Evolutionary conservation across 2,888 invertebrate genomes (phyloP), one percentile per base, ranked within the genome.

Genomic region (Phasia obesa): DNA sequence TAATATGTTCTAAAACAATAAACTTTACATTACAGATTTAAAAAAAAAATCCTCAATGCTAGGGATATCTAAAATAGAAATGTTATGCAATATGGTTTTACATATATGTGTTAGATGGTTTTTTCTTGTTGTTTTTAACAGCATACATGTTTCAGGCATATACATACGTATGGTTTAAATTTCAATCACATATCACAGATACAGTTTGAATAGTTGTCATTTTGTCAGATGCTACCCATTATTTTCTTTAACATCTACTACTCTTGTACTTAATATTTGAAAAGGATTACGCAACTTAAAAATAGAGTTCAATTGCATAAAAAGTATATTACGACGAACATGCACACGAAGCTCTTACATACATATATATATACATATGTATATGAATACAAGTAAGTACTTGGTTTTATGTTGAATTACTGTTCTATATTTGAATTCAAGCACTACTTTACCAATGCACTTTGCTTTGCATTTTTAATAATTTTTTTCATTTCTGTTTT

Each of bases 141-240:
- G 38, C 13, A 3, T 11, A 2, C 3, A 13, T 7, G 13, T 9
- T 38, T 11, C 38, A 38, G 11, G 13, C 2, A 11, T 38, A 17
- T 19, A 1, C 13, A 2, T 42, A 1, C 6, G 51, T 19, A n/a
- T 59, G 23, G n/a, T 59, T 47, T 47, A 35, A 64, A 55, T 64
- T 74, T 74, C 74, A 73, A 64, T 74, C 53, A 57, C 47, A 65
- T 75, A 57, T 65, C 49, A 76, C 19, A 76, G 23, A 76, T 59
- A 42, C n/a, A 25, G 6, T 47, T 57, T 75, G 57, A 75, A 57
- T 57, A 25, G 49, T 57, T 75, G 65, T 64, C 64, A 74, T 55
- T 64, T 57, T 65, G 44, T 75, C 65, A 65, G 75, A 57, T 60
- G 35, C 11, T 51, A 23, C 15, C 31, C 25, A 19, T 55, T 64